Conservation (phyloP, 1,140 invertebrate genomes). For the fruit fly (Drosophila melanogaster) region DNA sequence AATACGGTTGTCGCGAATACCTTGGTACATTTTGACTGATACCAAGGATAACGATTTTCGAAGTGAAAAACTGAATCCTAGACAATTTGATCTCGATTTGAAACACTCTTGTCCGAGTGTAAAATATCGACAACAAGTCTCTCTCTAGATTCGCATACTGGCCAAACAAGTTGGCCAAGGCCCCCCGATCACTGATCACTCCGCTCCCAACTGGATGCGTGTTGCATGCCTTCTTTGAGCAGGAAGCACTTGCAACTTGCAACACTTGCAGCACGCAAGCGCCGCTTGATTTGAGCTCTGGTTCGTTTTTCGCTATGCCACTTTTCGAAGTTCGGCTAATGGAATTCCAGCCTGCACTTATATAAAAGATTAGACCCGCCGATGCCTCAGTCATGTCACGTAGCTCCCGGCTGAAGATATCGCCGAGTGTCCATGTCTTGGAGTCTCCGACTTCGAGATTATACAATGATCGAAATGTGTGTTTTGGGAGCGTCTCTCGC, state of each 20-base stretch:
- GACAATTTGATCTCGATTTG: no score
- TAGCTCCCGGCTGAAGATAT: conserved; percentile 23
- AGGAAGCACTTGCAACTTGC: conserved; percentile 73
- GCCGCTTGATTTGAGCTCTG: conserved; percentile 61
- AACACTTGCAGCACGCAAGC: conserved; percentile 71
- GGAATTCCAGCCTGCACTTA: conserved; percentile 43
- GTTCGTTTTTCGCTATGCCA: conserved; percentile 18
- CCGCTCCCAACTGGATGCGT: conserved; percentile 54
- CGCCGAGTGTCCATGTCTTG: conserved; percentile 24
- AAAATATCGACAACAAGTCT: conserved; percentile 40
- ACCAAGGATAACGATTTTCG: no score
- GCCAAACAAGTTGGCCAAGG: conserved; percentile 69
- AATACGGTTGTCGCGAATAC: not conserved
- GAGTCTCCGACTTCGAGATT: conserved; percentile 21
- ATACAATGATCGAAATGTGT: conserved; percentile 55
- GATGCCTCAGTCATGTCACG: conserved; percentile 48
- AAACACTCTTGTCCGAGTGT: no score
- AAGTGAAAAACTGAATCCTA: no score
- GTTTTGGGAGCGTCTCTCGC: conserved; percentile 49
- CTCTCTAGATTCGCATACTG: conserved; percentile 43
- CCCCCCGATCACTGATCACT: conserved; percentile 17
- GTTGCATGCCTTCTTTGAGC: conserved; percentile 66
- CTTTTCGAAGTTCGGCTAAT: conserved; percentile 50
- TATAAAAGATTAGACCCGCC: conserved; percentile 51
- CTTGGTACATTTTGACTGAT: no score